Base-by-base conservation (phyloP, 1,140 invertebrate genomes). In the Drosophila parabipectinata region DNA sequence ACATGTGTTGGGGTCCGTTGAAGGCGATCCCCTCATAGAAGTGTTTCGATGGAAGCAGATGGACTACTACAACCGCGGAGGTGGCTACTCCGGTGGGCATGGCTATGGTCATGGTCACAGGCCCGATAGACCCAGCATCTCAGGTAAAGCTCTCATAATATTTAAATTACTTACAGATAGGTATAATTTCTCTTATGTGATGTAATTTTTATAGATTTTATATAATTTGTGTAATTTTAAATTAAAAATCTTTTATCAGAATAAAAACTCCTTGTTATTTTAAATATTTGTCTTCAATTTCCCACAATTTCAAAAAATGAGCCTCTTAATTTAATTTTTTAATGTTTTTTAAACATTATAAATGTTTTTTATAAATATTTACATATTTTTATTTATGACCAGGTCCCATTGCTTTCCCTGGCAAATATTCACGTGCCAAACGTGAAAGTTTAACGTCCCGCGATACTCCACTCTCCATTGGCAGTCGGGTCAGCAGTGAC, bases 1-100 rank as follows among this genome's bases (percentile, higher is more conserved):
- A 34, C n/a, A 50, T 26, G 24, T 73, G 52, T 24, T 81, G 15
- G n/a, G 52, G 41, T n/a, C 56, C 2, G 76, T 15, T 8, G 44
- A 61, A 28, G 66, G 64, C 28, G 84, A 84, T 57, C 77, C 87
- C 21, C 72, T 93, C 59, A 90, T 87, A 30, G 92, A 93, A 61
- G 77, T 92, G 12, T 93, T 92, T 32, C 75, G 77, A 50, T 93
- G 93, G 93, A 93, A 92, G 30, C 79, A 90, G 64, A 81, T 93
- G 58, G 92, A 93, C 56, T 93, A 72, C 63, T 82, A 85, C 10
- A 93, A 90, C 62, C 87, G 88, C 7, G 90, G 90, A 0, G 72
- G 84, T 45, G 56, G 56, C 1, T 44, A 21, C 4, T 7, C 4
- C 3, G 4, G 21, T 10, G 5, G 21, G 28, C 12, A 15, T 3